A percentile compares a stretch with the other conserved stretches of the same genome.
Conservation (phyloP, 2,113 vertebrate species). For the Peromyscus leucopus region DNA sequence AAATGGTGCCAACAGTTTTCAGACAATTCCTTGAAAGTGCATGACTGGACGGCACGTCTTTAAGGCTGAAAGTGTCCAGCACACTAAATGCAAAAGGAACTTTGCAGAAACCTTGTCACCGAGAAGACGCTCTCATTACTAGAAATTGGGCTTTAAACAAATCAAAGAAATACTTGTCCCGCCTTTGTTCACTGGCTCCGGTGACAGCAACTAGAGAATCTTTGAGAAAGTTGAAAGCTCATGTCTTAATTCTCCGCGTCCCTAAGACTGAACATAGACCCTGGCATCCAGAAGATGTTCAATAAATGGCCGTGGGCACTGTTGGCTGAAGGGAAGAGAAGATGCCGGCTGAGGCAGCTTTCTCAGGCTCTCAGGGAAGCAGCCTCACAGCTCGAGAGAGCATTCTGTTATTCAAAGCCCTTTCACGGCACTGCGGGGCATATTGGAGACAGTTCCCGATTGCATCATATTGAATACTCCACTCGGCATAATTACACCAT, state of each 20-base stretch:
- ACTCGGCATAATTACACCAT: conserved; percentile 75
- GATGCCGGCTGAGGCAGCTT: neutral
- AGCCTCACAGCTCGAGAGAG: neutral
- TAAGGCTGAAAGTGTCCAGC: neutral
- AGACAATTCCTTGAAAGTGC: neutral
- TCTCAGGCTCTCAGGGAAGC: neutral
- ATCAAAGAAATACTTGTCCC: neutral
- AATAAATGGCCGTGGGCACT: neutral
- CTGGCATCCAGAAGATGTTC: neutral
- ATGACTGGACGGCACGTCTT: neutral
- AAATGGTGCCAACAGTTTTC: neutral
- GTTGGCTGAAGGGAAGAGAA: neutral
- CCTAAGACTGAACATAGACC: neutral
- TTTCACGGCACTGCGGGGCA: conserved; percentile 25
- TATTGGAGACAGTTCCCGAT: conserved; percentile 65
- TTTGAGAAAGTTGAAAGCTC: neutral
- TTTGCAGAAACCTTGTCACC: neutral
- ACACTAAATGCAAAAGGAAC: neutral
- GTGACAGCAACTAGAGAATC: neutral
- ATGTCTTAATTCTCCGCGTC: neutral
- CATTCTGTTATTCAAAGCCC: conserved; percentile 31
- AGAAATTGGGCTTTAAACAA: conserved; percentile 20
- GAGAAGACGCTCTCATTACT: neutral
- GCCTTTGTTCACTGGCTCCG: neutral
- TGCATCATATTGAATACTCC: conserved; percentile 62